Percentiles rank a stretch among this genome's conserved stretches.
Evolutionary conservation across 2,113 vertebrate genomes (phyloP).

Genomic region (Antechinus stuartii): DNA sequence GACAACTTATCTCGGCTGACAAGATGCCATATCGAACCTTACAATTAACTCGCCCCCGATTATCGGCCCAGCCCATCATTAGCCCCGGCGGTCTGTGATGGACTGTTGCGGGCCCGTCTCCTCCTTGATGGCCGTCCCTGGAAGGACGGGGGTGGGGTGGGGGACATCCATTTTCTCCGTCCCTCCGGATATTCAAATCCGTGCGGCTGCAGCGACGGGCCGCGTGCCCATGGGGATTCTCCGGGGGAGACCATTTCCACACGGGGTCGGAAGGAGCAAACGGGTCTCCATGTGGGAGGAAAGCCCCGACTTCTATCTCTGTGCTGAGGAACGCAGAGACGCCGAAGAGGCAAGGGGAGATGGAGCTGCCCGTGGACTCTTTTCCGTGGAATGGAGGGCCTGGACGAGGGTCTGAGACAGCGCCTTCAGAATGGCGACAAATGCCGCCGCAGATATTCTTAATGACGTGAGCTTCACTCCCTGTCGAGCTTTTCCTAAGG

Average conservation of each 20-base stretch:
- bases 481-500: background rate
- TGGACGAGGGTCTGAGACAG: accelerated
- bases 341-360: background rate
- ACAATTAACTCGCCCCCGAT: slow-evolving; percentile 95
- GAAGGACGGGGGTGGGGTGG: slow-evolving; percentile 49
- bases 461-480: background rate
- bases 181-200: background rate
- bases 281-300: background rate
- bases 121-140: slow-evolving; percentile 67
- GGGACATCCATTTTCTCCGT: background rate
- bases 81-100: slow-evolving; percentile 82
- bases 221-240: background rate
- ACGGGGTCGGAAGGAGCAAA: background rate
- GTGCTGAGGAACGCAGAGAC: background rate
- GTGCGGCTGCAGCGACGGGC: background rate
- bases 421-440: accelerated
- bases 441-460: accelerated
- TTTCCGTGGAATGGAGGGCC: background rate
- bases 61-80: slow-evolving; percentile 93
- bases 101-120: slow-evolving; percentile 74
- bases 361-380: background rate
- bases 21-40: slow-evolving; percentile 93
- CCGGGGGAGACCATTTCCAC: background rate
- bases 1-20: slow-evolving; percentile 99
- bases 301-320: background rate